Percentiles rank a stretch among this genome's conserved stretches.
Conservation (phyloP, 2,113 vertebrate genomes). For the Leuciscus idus region DNA sequence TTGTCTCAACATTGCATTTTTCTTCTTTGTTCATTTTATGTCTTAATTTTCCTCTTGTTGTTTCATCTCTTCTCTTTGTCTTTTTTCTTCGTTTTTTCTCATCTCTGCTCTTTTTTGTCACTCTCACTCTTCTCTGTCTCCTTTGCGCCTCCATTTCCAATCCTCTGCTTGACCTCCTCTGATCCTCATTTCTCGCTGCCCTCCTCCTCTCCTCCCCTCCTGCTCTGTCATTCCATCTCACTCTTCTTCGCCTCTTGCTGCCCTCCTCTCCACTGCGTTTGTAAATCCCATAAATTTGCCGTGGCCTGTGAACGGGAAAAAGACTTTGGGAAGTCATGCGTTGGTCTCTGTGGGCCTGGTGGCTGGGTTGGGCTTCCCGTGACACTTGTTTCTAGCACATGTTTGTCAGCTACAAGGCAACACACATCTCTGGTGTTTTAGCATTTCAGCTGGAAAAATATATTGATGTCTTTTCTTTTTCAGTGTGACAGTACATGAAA, state of each 20-base stretch:
- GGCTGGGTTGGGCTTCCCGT: background rate
- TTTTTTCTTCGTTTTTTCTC: background rate
- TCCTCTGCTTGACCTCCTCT: conserved; percentile 63
- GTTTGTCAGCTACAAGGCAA: background rate
- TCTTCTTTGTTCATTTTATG: background rate
- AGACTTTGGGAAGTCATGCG: conserved; percentile 53
- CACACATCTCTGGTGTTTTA: conserved; percentile 15
- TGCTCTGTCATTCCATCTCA: conserved; percentile 43
- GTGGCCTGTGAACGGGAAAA: conserved; percentile 55
- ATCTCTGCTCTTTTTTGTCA: background rate
- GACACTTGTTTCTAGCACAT: conserved; percentile 3
- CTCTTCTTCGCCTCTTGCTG: conserved; percentile 13
- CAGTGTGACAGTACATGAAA: background rate
- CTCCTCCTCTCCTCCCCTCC: conserved; percentile 23
- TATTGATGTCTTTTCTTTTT: background rate
- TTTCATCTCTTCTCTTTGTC: background rate
- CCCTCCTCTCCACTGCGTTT: conserved; percentile 40
- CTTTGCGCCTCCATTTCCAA: conserved; percentile 46
- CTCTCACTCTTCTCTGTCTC: conserved; percentile 28
- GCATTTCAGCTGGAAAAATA: background rate
- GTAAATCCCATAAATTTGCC: conserved; percentile 55
- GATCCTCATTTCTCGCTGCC: conserved; percentile 52
- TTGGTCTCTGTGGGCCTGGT: conserved; percentile 11
- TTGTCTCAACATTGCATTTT: background rate
- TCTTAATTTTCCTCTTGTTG: background rate